Evolutionary conservation across 35 echinoderm and acorn worm species (phyloP).

Genomic region (Patiria miniata): DNA sequence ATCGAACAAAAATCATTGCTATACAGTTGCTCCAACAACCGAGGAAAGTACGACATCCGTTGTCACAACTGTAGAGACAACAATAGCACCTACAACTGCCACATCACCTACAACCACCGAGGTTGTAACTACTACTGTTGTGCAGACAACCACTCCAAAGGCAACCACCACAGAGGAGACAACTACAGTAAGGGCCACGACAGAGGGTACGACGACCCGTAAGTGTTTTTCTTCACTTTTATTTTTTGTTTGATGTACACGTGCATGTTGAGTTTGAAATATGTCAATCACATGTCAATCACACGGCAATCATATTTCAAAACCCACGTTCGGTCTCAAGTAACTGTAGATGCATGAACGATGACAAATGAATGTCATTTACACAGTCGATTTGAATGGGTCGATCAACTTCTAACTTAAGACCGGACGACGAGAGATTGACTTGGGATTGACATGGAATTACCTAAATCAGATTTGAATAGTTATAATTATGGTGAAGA

Average conservation of each 20-base stretch:
- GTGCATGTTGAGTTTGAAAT: background rate
- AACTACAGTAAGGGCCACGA: background rate
- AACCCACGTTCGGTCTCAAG: background rate
- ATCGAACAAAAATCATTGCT: no score
- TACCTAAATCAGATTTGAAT: background rate
- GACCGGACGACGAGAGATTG: background rate
- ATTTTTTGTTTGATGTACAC: background rate
- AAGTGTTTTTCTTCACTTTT: background rate
- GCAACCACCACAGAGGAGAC: constrained; percentile 11
- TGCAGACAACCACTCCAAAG: constrained; percentile 6
- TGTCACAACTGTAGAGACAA: background rate
- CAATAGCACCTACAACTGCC: background rate
- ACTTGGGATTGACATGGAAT: background rate
- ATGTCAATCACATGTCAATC: no score
- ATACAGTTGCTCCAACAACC: no score
- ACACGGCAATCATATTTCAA: background rate
- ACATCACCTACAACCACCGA: background rate
- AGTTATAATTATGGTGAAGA: background rate
- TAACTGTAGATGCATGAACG: background rate
- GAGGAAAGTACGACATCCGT: background rate
- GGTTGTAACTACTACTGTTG: background rate
- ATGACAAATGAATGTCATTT: background rate
- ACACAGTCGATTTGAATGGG: background rate
- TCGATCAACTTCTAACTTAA: background rate
- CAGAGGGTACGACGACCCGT: background rate